A percentile compares a stretch with the other conserved stretches of the same genome.
Conservation (phyloP, 2,797 vertebrate genomes). For the Takifugu rubripes region DNA sequence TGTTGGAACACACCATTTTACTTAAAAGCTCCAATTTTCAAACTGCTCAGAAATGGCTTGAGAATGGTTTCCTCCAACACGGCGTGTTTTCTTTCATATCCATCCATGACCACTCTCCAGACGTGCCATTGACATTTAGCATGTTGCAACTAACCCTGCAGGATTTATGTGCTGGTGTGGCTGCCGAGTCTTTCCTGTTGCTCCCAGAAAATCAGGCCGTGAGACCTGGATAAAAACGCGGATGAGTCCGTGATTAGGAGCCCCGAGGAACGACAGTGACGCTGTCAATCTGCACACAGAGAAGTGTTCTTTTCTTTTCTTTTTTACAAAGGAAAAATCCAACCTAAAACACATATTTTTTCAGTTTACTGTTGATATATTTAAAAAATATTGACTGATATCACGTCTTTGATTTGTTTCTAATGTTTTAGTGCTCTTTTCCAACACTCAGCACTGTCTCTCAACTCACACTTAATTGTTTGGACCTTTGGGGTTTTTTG, state of each 20-base stretch:
- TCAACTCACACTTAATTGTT: not conserved
- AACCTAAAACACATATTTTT: constrained; percentile 12
- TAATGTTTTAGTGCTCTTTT: constrained; percentile 8
- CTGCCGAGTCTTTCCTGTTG: constrained; percentile 26
- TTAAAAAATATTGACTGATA: not conserved
- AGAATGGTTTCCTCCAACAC: constrained; percentile 29
- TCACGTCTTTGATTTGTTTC: not conserved
- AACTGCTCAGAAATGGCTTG: too few species aligned
- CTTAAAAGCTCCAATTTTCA: too few species aligned
- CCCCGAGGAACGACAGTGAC: not conserved
- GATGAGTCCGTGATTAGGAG: not conserved
- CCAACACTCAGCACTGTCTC: not conserved
- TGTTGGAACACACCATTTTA: constrained; percentile 21
- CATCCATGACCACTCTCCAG: constrained; percentile 14
- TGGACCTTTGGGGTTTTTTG: too few species aligned
- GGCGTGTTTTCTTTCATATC: constrained; percentile 24
- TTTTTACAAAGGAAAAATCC: constrained; percentile 31
- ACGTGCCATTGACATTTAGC: constrained; percentile 26
- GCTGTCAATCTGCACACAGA: constrained; percentile 2
- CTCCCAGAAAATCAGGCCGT: not conserved
- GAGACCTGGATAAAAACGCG: too few species aligned
- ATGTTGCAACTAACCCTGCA: not conserved
- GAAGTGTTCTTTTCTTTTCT: constrained; percentile 4
- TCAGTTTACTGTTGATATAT: not conserved
- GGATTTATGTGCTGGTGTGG: constrained; percentile 1